Percentiles rank a stretch among this genome's conserved stretches.
phyloP scores from a whole-genome alignment of 1,140 invertebrate species.

The Lordiphosa stackelbergi region DNA sequence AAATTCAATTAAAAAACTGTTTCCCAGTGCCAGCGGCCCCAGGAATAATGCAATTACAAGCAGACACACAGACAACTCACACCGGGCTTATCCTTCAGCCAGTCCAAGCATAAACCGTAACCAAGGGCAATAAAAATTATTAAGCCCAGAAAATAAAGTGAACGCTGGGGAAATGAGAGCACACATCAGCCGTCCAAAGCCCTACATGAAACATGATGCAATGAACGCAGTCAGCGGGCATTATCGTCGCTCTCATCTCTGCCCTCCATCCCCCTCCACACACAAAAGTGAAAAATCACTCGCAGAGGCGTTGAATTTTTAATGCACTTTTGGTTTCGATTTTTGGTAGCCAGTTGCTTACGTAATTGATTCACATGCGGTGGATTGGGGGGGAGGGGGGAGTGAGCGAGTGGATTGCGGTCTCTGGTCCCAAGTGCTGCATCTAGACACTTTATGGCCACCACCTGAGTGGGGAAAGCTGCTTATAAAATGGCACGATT shows the following conservation, averaged over 20 bases:
- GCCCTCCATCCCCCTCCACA: no score
- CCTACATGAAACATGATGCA: conserved; percentile 56
- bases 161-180: conserved; percentile 43
- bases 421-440: conserved; percentile 21
- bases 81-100: conserved; percentile 4
- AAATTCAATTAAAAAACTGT: conserved; percentile 66
- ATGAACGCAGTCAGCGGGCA: conserved; percentile 52
- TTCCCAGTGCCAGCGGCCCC: conserved; percentile 14
- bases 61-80: conserved; percentile 4
- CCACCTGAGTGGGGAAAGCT: conserved; percentile 13
- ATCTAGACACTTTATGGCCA: conserved; percentile 27
- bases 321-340: conserved; percentile 51
- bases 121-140: conserved; percentile 50
- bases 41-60: conserved; percentile 40
- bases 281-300: conserved; percentile 46
- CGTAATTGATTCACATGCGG: conserved; percentile 9
- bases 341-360: conserved; percentile 22
- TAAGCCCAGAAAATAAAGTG: conserved; percentile 44
- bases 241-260: conserved; percentile 30
- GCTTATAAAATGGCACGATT: conserved; percentile 1
- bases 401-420: conserved; percentile 1
- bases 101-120: conserved; percentile 38
- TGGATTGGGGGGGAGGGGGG: not conserved
- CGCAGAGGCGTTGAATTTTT: conserved; percentile 58
- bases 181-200: conserved; percentile 19